Evolutionary conservation across 2,113 vertebrate genomes (phyloP), one percentile per base, ranked within the genome.

Genomic region (Strix aluco): DNA sequence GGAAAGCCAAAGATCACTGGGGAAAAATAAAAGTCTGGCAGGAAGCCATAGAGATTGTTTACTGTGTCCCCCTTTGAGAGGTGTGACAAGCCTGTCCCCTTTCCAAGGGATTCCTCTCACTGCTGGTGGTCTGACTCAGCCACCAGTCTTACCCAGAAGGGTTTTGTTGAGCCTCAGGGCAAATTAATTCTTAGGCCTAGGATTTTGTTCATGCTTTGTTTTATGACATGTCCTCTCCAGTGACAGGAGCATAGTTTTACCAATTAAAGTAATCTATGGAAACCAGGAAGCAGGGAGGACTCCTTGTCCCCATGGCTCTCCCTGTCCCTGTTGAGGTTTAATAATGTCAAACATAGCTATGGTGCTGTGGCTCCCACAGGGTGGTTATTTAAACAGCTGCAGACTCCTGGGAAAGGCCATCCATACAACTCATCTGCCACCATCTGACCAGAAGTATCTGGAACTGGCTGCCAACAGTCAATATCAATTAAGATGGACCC

Each of bases 351-450:
- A 77, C 92, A 88, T 59, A 63, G 78, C 79, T 51, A 58, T 52
- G 70, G 66, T 44, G 91, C 94, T 26, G 67, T 46, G 59, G 61
- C 86, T 93, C 88, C 88, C 49, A 7, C 19, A 70, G 92, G 54
- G 49, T n/a, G 73, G 71, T 36, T 95, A 92, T 96, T 96, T 95
- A 87, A 95, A 96, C 90, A 97, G 95, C 95, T 95, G 89, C 90
- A 87, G 46, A 14, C 85, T 97, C 85, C 91, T 95, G 90, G 92
- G 96, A 94, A 95, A 80, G 66, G 88, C 84, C 72, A 58, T 92
- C 75, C 81, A 36, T 63, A 80, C 84, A 92, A 21, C 77, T 72
- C 88, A 92, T 95, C 83, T 54, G 78, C 63, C 58, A 67, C 66
- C 81, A 52, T 93, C 89, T 57, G 84, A 95, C 59, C 71, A 89